Conservation (phyloP, 1,140 invertebrate genomes). For the Paralvinella palmiformis region DNA sequence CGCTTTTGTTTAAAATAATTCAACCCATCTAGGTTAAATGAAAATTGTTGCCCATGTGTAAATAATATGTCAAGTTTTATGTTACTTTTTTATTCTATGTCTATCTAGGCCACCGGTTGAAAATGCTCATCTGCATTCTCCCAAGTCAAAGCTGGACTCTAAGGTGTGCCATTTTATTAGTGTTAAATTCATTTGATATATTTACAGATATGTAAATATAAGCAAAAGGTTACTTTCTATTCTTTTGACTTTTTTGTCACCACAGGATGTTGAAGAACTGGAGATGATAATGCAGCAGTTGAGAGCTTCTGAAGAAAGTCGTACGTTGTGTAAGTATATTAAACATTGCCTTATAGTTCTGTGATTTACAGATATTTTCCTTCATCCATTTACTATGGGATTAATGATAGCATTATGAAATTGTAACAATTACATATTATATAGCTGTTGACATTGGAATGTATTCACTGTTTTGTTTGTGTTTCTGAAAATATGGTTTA, state of each 20-base stretch:
- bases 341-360: not conserved
- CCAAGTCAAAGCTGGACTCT: not conserved
- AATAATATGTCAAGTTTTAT: not conserved
- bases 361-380: not conserved
- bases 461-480: not conserved
- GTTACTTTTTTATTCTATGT: not conserved
- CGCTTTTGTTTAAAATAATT: too few relatives aligned
- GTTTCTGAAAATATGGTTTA: not conserved
- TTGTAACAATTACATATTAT: not conserved
- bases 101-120: slow-evolving; percentile 1
- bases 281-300: slow-evolving; percentile 34
- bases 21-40: too few relatives aligned
- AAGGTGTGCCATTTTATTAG: not conserved
- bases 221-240: not conserved
- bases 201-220: slow-evolving; percentile 6
- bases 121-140: not conserved
- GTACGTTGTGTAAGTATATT: slow-evolving; percentile 34
- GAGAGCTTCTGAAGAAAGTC: slow-evolving; percentile 38
- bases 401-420: not conserved
- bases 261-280: slow-evolving; percentile 28
- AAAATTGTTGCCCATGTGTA: too few relatives aligned
- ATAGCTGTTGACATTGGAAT: not conserved
- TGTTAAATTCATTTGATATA: not conserved
- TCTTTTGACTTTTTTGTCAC: not conserved
- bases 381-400: not conserved